Evolutionary conservation across 2,113 vertebrate genomes (phyloP).

Genomic region (Raphicerus campestris): DNA sequence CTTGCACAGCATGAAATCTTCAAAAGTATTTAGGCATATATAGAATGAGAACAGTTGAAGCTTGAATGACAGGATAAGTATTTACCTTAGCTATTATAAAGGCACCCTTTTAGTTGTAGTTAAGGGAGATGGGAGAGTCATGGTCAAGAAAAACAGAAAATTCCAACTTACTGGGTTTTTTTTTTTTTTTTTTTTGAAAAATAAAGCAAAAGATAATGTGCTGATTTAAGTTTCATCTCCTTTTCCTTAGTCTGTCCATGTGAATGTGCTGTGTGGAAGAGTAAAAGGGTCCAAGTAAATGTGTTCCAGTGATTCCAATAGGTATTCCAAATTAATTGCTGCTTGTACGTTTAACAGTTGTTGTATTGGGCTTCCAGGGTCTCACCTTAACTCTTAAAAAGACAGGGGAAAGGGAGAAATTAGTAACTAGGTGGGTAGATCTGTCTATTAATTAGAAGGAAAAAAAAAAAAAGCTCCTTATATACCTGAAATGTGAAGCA

Average conservation of each 20-base stretch:
- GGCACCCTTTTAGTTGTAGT: neutral
- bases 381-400: neutral
- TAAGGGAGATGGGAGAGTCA: neutral
- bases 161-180: constrained; percentile 27
- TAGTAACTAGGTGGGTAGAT: neutral
- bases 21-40: neutral
- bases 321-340: constrained; percentile 75
- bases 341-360: constrained; percentile 63
- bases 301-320: constrained; percentile 75
- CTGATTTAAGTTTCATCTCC: constrained; percentile 75
- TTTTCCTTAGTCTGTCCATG: constrained; percentile 77
- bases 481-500: neutral
- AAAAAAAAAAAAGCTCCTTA: neutral
- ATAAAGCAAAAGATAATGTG: constrained; percentile 53
- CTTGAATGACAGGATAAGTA: neutral
- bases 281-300: constrained; percentile 76
- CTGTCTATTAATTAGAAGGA: neutral
- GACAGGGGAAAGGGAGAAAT: neutral
- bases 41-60: neutral
- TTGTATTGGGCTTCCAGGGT: constrained; percentile 45
- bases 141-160: constrained; percentile 7
- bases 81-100: neutral
- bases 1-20: neutral
- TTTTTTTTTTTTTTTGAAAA: constrained; percentile 27
- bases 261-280: constrained; percentile 76